These are phyloP conservation scores for Drosophila triauraria DNA, from an alignment of 1,140 invertebrate species.

Conservation along the genomic window DNA sequence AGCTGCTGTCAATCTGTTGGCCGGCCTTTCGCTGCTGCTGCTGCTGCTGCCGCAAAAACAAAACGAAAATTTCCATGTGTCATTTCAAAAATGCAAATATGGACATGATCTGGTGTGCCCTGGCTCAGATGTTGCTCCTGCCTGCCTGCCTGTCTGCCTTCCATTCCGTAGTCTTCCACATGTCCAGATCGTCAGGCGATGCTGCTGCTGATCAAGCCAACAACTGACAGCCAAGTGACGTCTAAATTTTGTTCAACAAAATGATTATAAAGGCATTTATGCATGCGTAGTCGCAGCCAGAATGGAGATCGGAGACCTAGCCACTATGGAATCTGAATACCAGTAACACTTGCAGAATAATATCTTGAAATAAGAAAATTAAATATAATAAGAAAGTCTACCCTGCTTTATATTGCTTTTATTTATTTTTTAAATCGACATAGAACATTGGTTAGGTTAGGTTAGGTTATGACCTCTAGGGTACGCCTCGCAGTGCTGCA, in stretches of 20 bases:
- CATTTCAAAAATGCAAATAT: constrained; percentile 84
- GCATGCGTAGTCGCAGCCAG: constrained; percentile 68
- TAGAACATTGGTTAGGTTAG: too few relatives aligned
- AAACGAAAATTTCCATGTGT: constrained; percentile 78
- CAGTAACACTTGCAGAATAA: constrained; percentile 13
- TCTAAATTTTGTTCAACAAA: constrained; percentile 81
- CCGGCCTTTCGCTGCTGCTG: constrained; percentile 64
- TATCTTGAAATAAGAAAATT: too few relatives aligned
- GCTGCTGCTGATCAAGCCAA: constrained; percentile 23
- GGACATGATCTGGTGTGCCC: constrained; percentile 76
- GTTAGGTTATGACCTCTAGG: too few relatives aligned
- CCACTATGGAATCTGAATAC: constrained; percentile 41
- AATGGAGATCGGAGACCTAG: constrained; percentile 33
- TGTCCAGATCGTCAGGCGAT: constrained; percentile 61
- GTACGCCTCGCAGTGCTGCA: neutral
- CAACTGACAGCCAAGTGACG: constrained; percentile 75
- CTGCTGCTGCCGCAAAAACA: constrained; percentile 28
- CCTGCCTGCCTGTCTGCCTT: constrained; percentile 15
- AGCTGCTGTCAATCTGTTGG: constrained; percentile 83
- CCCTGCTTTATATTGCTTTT: too few relatives aligned
- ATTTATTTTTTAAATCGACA: too few relatives aligned
- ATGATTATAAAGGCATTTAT: constrained; percentile 83
- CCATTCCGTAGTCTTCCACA: constrained; percentile 23
- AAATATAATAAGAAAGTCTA: neutral
- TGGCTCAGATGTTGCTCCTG: constrained; percentile 32